phyloP scores from a whole-genome alignment of 92 coral and sea anemone genomes.

The Muricea muricata region DNA sequence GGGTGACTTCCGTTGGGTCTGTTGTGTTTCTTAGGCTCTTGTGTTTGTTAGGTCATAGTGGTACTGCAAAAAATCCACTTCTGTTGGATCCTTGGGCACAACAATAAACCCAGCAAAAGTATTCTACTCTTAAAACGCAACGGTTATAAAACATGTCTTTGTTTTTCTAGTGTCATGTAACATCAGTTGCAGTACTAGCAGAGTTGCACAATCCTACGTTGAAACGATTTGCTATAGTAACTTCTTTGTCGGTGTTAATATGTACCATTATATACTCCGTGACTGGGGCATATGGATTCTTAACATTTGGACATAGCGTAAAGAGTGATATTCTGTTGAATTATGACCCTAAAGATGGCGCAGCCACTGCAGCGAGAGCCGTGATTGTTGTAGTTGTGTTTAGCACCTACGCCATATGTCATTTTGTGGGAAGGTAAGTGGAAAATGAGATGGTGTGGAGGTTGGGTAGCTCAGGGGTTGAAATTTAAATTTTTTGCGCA shows the following conservation, averaged over 20 bases:
- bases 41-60: no score
- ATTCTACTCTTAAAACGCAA: no score
- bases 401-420: constrained; percentile 80
- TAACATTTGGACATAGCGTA: constrained; percentile 77
- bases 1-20: no score
- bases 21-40: no score
- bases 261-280: constrained; percentile 78
- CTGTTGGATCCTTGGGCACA: no score
- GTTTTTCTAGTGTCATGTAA: constrained; percentile 84
- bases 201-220: constrained; percentile 83
- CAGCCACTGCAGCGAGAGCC: constrained; percentile 78
- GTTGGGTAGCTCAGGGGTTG: no score
- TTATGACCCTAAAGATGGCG: constrained; percentile 69
- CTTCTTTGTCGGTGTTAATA: constrained; percentile 74
- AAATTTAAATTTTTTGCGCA: no score
- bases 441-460: no score
- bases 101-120: no score
- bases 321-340: constrained; percentile 78
- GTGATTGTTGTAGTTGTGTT: constrained; percentile 76
- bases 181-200: constrained; percentile 86
- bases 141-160: background rate
- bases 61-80: no score
- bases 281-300: constrained; percentile 85
- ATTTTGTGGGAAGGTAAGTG: constrained; percentile 95
- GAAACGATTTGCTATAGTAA: constrained; percentile 78